Evolutionary conservation across 2,797 vertebrate genomes (phyloP), one percentile per base, ranked within the genome.

Genomic region (Mastacembelus armatus): DNA sequence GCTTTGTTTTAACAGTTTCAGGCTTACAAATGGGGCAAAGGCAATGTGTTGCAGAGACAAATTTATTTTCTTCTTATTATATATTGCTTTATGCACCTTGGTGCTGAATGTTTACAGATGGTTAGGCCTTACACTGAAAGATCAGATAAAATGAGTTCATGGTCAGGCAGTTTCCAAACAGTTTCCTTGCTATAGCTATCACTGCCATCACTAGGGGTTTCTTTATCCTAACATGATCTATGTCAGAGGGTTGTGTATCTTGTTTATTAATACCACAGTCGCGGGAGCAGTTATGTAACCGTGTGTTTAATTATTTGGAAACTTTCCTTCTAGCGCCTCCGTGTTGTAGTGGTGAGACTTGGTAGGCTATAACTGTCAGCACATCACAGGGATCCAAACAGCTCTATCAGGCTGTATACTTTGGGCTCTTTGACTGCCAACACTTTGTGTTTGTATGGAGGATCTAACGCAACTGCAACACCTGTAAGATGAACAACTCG

Each of bases 261-360:
- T 39, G 66, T 78, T 77, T 83, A 74, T 82, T 81, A 52, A 77
- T 78, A 64, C 16, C 22, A 24, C 58, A 69, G 65, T n/a, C 79
- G 52, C 14, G 39, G 16, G 78, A 70, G 54, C 11, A 10, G 66
- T 88, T 83, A 78, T 56, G 50, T 66, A 90, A 85, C 74, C 60
- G 48, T 47, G 57, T 66, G 78, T 84, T 88, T 66, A 78, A 78
- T 79, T 64, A 83, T 83, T 66, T 57, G 55, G 38, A 81, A 61
- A 69, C 56, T 78, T 71, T 59, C n/a, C 57, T 69, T 77, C 71
- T 29, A 75, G 72, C 65, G 63, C 72, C 70, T 77, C 66, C 14
- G 15, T 51, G 33, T 43, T 47, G 36, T 59, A 40, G 63, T 54
- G 64, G 47, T 43, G 69, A 11, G 59, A 32, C 58, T 65, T 30